phyloP scores from a whole-genome alignment of 2,888 invertebrate species.

The Polia nebulosa region DNA sequence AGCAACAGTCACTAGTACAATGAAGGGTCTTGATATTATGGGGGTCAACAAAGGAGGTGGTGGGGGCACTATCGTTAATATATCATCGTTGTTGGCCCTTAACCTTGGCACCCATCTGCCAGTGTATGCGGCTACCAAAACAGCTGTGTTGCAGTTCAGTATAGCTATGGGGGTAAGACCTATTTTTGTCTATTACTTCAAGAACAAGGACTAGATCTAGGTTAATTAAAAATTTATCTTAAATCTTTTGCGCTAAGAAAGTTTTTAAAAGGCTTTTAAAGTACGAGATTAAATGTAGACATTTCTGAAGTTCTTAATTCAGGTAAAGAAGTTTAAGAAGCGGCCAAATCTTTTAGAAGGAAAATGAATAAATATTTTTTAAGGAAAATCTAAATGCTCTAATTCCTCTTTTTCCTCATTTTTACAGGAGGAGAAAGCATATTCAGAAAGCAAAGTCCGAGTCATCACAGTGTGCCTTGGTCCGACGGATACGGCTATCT shows the following conservation, averaged over 20 bases:
- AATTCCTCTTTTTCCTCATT: slow-evolving; percentile 31
- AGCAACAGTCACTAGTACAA: slow-evolving; percentile 83
- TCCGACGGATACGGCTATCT: slow-evolving; percentile 85
- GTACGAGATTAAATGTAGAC: neutral
- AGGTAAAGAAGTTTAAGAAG: neutral
- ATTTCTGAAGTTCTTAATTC: neutral
- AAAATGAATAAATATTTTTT: neutral
- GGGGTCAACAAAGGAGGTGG: slow-evolving; percentile 77
- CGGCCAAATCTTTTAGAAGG: neutral
- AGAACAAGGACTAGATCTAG: slow-evolving; percentile 8
- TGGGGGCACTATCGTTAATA: slow-evolving; percentile 83
- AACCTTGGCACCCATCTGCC: slow-evolving; percentile 76
- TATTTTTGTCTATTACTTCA: neutral
- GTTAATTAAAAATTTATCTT: slow-evolving; percentile 54
- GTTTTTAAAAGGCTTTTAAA: neutral
- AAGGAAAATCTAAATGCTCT: neutral
- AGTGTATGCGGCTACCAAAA: slow-evolving; percentile 84
- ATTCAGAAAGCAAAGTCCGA: slow-evolving; percentile 78
- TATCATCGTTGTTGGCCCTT: slow-evolving; percentile 83
- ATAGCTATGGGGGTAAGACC: slow-evolving; percentile 81
- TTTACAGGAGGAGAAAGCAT: slow-evolving; percentile 74
- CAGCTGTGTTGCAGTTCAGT: slow-evolving; percentile 85
- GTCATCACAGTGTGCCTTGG: slow-evolving; percentile 85
- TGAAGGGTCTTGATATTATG: slow-evolving; percentile 82
- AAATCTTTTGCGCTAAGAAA: slow-evolving; percentile 10